Base-by-base conservation (phyloP, 2,797 vertebrate species). In the Podarcis siculus region DNA sequence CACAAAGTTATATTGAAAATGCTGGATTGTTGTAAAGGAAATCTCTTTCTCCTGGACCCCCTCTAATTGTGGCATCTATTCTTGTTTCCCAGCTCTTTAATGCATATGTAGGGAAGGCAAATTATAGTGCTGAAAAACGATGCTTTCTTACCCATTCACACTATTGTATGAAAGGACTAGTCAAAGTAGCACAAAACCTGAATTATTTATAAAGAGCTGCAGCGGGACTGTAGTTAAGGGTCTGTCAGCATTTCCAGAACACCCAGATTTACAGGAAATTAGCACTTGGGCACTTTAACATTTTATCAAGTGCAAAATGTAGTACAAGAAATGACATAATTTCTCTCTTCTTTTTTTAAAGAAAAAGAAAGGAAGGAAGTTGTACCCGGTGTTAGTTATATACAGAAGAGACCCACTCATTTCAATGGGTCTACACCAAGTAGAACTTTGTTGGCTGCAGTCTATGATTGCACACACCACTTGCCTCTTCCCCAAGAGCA, bases 181-280 rank as follows among this genome's bases (percentile, higher is more conserved):
- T 83, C 81, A 78, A 69, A 88, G 81, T 71, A 83, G 64, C 42
- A 77, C 81, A 88, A 83, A 78, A 58, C 64, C 87, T 88, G 73
- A 83, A 88, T 88, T 83, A 83, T 88, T 88, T 83, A 88, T 71
- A 71, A 83, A 88, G 73, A 78, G 64, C 61, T 71, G 42, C 87
- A 17, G 64, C 13, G 42, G 42, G 61, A 88, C 35, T 55, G 7
- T 45, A 83, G 81, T 71, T 83, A 88, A 88, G 73, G 87, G 45
- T 58, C 64, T 78, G 81, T 78, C 64, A 69, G 81, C 81, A 83
- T 66, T 88, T 83, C 75, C 27, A 69, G 45, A 88, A 83, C 81
- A 83, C 64, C 32, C 75, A 71, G 45, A 83, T 78, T 67, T 78
- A 76, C 73, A 58, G 12, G 81, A 67, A 86, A 86, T 67, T 85